These are phyloP conservation scores for Mesorhabditis spiculigera DNA, from an alignment of 2,888 invertebrate genomes.

Conservation along the genomic window DNA sequence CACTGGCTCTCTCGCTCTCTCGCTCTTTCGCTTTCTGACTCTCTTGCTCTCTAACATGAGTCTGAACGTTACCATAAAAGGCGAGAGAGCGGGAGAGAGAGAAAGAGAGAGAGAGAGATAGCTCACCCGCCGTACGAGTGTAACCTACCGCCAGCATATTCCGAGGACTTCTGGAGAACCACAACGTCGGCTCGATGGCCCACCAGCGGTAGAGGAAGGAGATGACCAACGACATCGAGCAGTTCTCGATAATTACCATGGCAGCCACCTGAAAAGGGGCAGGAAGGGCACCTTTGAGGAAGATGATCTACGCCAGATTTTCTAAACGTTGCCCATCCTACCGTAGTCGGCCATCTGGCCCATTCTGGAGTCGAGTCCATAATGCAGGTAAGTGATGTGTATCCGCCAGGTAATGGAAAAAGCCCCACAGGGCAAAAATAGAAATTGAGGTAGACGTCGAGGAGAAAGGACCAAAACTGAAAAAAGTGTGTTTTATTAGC, in stretches of 20 bases:
- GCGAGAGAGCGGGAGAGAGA: too few species aligned
- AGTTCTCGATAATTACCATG: background rate
- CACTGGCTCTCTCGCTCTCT: too few species aligned
- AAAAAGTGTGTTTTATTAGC: background rate
- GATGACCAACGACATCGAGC: background rate
- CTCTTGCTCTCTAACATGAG: too few species aligned
- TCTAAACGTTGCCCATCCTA: background rate
- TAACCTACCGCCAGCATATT: background rate
- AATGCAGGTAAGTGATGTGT: background rate
- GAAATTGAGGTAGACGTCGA: background rate
- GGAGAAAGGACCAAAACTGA: background rate
- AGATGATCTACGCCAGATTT: background rate
- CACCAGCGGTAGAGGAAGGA: conserved; percentile 1
- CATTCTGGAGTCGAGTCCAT: background rate
- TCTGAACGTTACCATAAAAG: too few species aligned
- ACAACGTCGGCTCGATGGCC: background rate
- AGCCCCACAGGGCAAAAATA: background rate
- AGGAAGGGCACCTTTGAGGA: background rate
- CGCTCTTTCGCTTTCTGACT: too few species aligned
- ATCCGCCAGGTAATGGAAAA: conserved; percentile 3
- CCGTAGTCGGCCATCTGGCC: background rate
- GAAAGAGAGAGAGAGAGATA: too few species aligned
- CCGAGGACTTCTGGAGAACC: background rate
- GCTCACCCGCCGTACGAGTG: background rate
- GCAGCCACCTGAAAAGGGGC: background rate